Conservation (phyloP, 2,888 invertebrate species). For the Megamerina dolium region DNA sequence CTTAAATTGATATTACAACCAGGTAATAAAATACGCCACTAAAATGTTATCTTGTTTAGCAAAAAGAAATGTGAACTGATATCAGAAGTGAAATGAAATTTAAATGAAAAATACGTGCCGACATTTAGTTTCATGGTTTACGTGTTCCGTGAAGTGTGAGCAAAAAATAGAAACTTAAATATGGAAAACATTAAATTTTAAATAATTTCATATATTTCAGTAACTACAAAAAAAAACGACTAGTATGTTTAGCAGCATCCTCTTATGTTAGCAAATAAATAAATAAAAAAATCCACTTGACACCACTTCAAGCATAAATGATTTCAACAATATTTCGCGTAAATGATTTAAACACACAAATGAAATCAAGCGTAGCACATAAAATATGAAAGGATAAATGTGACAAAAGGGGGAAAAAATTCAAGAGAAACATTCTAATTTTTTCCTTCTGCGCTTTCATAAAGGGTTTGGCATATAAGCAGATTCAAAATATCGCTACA, state of each 20-base stretch:
- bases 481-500: conserved; percentile 43
- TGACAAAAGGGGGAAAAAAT: conserved; percentile 41
- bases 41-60: conserved; percentile 28
- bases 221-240: too few species aligned
- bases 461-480: too few species aligned
- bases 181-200: too few species aligned
- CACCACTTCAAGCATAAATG: conserved; percentile 31
- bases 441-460: too few species aligned
- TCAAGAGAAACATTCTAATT: too few species aligned
- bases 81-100: conserved; percentile 24
- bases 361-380: conserved; percentile 24
- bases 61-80: conserved; percentile 3
- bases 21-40: conserved; percentile 29
- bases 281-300: neutral
- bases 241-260: too few species aligned
- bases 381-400: conserved; percentile 25
- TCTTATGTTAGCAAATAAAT: conserved; percentile 10
- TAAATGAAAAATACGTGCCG: conserved; percentile 29
- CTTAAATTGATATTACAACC: conserved; percentile 33
- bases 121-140: neutral
- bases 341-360: conserved; percentile 40
- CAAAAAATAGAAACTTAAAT: neutral
- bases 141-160: neutral
- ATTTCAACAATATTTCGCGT: conserved; percentile 41
- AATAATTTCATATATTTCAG: too few species aligned